Evolutionary conservation across 2,797 vertebrate species (phyloP), one percentile per base, ranked within the genome.

Genomic region (Propithecus perrieri): DNA sequence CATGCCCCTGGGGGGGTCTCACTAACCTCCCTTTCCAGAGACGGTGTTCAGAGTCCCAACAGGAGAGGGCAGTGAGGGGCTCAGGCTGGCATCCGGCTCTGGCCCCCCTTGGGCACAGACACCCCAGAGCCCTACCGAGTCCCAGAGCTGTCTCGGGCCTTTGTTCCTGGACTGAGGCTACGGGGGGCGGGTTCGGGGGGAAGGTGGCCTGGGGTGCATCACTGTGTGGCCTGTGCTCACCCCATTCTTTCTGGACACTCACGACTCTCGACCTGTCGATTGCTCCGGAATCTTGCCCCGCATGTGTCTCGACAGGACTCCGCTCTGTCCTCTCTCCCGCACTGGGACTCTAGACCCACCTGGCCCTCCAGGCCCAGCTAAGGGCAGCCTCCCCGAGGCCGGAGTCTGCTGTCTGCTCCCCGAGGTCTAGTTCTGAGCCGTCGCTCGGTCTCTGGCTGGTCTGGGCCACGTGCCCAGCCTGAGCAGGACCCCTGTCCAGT

Each of bases 251-350:
- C 4, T 18, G 63, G 63, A 18, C 67, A 38, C 10, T 55, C 24
- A 4, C 5, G 20, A 38, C n/a, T 18, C 61, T 4, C 35, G 0
- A 4, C 2, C 14, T 15, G 7, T 10, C 17, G 1, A 46, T 61
- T 4, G 28, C 18, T 28, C 75, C 14, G 50, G 53, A 50, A 38
- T 24, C n/a, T 9, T 18, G 10, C 22, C 53, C n/a, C 9, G 22
- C 15, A 1, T 7, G 24, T 7, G 4, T 10, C 13, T 67, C 12
- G 7, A 15, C 2, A 63, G n/a, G 33, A 13, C 12, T 33, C 33
- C 53, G 50, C 41, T n/a, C 33, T 22, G 38, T 7, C 38, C 33
- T 9, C n/a, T 50, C 10, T 38, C 11, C n/a, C 3, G 2, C 24
- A 7, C 18, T 24, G 2, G 7, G 35, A 28, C 22, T 35, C n/a